These are phyloP conservation scores for Sphinx pinastri DNA, from an alignment of 2,888 invertebrate species.

Conservation along the genomic window DNA sequence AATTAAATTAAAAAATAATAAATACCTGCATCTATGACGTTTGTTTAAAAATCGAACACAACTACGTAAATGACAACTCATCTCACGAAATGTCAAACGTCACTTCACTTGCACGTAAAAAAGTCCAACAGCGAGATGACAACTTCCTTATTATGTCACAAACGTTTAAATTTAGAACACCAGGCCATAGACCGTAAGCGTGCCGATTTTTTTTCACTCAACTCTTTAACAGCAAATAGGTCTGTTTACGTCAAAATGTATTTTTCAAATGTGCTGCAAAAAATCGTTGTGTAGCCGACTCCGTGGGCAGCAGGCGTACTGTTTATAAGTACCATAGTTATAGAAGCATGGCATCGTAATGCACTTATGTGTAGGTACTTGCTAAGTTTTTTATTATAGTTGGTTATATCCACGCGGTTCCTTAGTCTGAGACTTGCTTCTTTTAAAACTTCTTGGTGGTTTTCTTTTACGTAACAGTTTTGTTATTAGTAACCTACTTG, in stretches of 20 bases:
- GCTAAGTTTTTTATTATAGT: constrained; percentile 83
- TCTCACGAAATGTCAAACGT: constrained; percentile 57
- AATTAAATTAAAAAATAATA: constrained; percentile 44
- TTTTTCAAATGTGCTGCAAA: constrained; percentile 83
- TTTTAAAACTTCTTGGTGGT: constrained; percentile 62
- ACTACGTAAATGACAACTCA: constrained; percentile 51
- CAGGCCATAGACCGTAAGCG: constrained; percentile 24
- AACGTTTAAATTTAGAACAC: constrained; percentile 38
- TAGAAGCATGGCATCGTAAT: constrained; percentile 74
- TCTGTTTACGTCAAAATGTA: constrained; percentile 81
- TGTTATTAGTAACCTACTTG: constrained; percentile 24
- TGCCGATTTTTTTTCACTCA: constrained; percentile 40
- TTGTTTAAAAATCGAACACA: constrained; percentile 48
- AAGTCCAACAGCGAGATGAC: constrained; percentile 35
- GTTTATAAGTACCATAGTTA: constrained; percentile 74
- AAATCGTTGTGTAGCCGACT: constrained; percentile 73
- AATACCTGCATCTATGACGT: constrained; percentile 73
- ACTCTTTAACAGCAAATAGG: constrained; percentile 62
- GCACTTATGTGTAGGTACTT: constrained; percentile 81
- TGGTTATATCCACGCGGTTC: constrained; percentile 76
- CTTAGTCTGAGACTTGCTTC: constrained; percentile 68
- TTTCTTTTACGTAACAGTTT: constrained; percentile 28
- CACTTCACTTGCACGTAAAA: constrained; percentile 44
- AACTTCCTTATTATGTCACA: constrained; percentile 29
- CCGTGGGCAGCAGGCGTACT: constrained; percentile 74